Conservation (phyloP, 2,888 invertebrate genomes). For the Cyrtodaria siliqua region DNA sequence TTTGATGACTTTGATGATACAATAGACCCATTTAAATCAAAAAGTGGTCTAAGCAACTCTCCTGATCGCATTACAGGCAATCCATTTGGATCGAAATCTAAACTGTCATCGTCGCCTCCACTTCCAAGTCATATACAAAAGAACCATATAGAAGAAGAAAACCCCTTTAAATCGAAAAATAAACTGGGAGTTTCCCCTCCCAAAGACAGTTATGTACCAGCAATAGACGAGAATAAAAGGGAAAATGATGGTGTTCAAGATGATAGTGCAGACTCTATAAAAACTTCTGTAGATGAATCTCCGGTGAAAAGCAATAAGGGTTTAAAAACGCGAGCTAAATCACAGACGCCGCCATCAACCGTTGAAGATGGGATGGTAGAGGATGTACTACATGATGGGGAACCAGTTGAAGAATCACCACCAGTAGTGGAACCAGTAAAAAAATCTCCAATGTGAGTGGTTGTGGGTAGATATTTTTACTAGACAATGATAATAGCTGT, state of each 20-base stretch:
- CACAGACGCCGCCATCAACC: constrained; percentile 15
- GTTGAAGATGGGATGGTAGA: constrained; percentile 6
- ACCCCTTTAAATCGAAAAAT: constrained; percentile 79
- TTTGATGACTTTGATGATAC: constrained; percentile 83
- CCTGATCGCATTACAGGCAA: constrained; percentile 65
- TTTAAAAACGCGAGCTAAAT: constrained; percentile 28
- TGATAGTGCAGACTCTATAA: constrained; percentile 38
- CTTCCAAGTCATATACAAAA: constrained; percentile 9
- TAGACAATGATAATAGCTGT: too few relatives aligned
- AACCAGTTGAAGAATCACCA: constrained; percentile 44
- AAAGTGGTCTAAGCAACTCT: constrained; percentile 67
- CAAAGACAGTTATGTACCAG: constrained; percentile 9
- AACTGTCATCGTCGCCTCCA: constrained; percentile 74
- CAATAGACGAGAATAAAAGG: not conserved
- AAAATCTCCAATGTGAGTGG: constrained; percentile 50
- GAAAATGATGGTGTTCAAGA: constrained; percentile 28
- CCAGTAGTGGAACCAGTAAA: constrained; percentile 22
- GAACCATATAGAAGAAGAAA: constrained; percentile 62
- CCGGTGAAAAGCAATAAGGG: constrained; percentile 38
- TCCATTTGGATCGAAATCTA: constrained; percentile 78
- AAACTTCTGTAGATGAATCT: constrained; percentile 47
- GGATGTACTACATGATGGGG: constrained; percentile 23
- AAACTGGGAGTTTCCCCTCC: constrained; percentile 75
- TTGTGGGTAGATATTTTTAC: not conserved
- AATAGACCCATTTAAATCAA: constrained; percentile 79